These are phyloP conservation scores for Synergus itoensis DNA, from an alignment of 2,888 invertebrate species.

Conservation along the genomic window DNA sequence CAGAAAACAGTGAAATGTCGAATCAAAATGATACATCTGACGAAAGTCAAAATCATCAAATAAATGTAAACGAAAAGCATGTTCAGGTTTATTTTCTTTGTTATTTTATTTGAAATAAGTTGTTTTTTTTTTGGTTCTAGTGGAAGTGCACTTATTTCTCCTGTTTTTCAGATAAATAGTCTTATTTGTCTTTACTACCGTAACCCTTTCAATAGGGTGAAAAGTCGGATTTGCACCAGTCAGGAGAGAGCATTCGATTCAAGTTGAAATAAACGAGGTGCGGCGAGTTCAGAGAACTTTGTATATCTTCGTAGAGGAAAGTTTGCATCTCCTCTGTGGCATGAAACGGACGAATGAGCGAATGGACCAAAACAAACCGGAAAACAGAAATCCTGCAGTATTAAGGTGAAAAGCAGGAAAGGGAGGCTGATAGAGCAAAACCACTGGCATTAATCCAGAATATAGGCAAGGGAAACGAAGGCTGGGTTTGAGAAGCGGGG, in stretches of 20 bases:
- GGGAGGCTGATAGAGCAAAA: slow-evolving; percentile 48
- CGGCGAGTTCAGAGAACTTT: slow-evolving; percentile 21
- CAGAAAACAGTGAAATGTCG: too few relatives aligned
- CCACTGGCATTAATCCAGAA: slow-evolving; percentile 73
- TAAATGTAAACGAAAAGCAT: too few relatives aligned
- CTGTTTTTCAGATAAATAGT: slow-evolving; percentile 17
- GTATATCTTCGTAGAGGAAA: slow-evolving; percentile 1
- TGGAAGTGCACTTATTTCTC: slow-evolving; percentile 3
- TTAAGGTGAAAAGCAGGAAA: slow-evolving; percentile 5
- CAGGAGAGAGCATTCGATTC: slow-evolving; percentile 3
- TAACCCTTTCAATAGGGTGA: not conserved
- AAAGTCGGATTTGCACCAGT: not conserved
- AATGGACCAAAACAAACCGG: slow-evolving; percentile 16
- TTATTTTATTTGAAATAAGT: not conserved
- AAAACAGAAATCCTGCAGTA: slow-evolving; percentile 24
- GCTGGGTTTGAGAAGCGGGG: slow-evolving; percentile 46
- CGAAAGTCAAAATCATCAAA: too few relatives aligned
- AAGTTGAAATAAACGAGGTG: slow-evolving; percentile 5
- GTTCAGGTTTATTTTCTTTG: too few relatives aligned
- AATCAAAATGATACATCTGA: too few relatives aligned
- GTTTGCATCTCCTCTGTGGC: slow-evolving; percentile 22
- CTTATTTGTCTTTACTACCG: slow-evolving; percentile 12
- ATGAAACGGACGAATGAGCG: not conserved
- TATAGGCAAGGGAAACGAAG: slow-evolving; percentile 54
- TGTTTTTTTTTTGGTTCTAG: not conserved